phyloP scores from a whole-genome alignment of 1,140 invertebrate genomes.

The Delia radicum region DNA sequence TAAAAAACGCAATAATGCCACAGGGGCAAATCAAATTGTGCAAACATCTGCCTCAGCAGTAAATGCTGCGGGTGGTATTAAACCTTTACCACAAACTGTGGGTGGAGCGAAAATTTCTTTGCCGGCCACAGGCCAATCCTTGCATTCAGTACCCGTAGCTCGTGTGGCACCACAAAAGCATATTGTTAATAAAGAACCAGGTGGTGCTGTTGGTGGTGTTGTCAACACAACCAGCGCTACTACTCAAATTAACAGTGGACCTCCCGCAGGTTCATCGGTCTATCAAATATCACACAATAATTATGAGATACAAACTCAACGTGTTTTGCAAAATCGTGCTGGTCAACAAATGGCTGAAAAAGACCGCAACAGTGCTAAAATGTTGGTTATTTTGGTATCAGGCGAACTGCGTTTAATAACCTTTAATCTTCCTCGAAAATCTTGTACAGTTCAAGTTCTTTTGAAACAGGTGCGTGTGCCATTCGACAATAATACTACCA shows the following conservation, averaged over 20 bases:
- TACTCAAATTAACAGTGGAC: not conserved
- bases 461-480: slow-evolving; percentile 70
- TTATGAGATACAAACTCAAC: slow-evolving; percentile 52
- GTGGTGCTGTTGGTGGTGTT: too few relatives aligned
- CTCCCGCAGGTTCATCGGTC: slow-evolving; percentile 37
- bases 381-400: slow-evolving; percentile 71
- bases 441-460: slow-evolving; percentile 76
- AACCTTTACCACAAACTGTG: slow-evolving; percentile 16
- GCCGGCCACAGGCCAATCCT: not conserved
- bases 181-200: slow-evolving; percentile 25
- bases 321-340: slow-evolving; percentile 48
- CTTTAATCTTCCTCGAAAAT: slow-evolving; percentile 74
- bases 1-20: slow-evolving; percentile 40
- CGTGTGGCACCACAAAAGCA: slow-evolving; percentile 29
- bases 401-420: slow-evolving; percentile 77
- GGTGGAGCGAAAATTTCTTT: slow-evolving; percentile 6
- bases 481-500: slow-evolving; percentile 64
- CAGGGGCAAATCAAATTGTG: not conserved
- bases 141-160: slow-evolving; percentile 26
- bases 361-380: slow-evolving; percentile 66
- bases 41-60: slow-evolving; percentile 24
- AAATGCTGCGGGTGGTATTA: slow-evolving; percentile 13
- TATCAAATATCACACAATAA: slow-evolving; percentile 51
- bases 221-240: not conserved
- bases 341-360: slow-evolving; percentile 44